Evolutionary conservation across 2,113 vertebrate genomes (phyloP).

Genomic region (Merops nubicus): DNA sequence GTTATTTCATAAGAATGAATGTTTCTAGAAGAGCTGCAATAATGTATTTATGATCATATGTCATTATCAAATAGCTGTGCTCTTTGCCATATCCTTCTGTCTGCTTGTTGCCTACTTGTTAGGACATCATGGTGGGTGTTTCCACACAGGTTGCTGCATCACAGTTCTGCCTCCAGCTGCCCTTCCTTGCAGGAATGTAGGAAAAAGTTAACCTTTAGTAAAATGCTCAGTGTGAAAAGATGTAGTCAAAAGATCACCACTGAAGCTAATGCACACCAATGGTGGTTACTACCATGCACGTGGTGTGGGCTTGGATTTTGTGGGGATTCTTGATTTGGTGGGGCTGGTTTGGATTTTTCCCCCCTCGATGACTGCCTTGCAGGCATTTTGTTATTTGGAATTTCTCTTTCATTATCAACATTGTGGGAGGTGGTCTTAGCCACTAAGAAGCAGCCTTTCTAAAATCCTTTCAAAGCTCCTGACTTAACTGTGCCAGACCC

Average conservation of each 20-base stretch:
- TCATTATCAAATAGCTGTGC: not conserved
- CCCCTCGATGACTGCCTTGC: no score
- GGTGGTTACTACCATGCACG: not conserved
- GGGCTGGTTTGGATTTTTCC: not conserved
- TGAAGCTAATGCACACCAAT: not conserved
- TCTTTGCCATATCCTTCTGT: not conserved
- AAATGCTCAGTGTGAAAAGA: not conserved
- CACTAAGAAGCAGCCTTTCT: not conserved
- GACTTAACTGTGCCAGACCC: not conserved
- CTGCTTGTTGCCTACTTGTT: not conserved
- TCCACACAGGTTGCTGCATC: not conserved
- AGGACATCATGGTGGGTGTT: fast-evolving
- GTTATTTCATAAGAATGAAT: not conserved
- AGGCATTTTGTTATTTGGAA: not conserved
- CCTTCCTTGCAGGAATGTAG: not conserved
- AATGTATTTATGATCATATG: not conserved
- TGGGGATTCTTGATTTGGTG: not conserved
- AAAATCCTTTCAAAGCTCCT: not conserved
- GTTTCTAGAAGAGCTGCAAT: not conserved
- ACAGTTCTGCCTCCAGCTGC: not conserved
- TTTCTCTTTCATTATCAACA: not conserved
- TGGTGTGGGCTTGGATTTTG: not conserved
- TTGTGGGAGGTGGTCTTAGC: not conserved
- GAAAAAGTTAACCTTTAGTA: not conserved
- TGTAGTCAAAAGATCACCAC: not conserved